These are phyloP conservation scores for Alces alces DNA, from an alignment of 2,113 vertebrate genomes.

Conservation along the genomic window DNA sequence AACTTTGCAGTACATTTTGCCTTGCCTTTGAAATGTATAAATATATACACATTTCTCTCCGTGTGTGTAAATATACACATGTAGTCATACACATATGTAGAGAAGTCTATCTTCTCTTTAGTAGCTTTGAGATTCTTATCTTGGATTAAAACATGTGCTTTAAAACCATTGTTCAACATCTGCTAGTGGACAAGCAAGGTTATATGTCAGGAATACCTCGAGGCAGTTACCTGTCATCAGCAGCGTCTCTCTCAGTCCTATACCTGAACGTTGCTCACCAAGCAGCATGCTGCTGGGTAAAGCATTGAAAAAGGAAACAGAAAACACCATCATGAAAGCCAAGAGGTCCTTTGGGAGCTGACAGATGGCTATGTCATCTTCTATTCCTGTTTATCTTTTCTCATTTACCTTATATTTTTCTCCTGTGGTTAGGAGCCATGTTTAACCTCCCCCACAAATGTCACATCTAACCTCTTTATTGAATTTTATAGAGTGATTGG, in stretches of 20 bases:
- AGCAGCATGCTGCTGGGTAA: background rate
- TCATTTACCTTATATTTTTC: constrained; percentile 30
- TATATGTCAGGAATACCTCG: background rate
- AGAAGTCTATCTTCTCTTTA: background rate
- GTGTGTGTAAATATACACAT: background rate
- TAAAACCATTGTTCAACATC: background rate
- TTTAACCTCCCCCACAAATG: constrained; percentile 25
- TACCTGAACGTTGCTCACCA: background rate
- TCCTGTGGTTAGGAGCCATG: constrained; percentile 13
- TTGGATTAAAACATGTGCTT: background rate
- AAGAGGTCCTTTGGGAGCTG: constrained; percentile 35
- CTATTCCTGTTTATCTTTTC: constrained; percentile 15
- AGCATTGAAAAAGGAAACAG: constrained; percentile 2
- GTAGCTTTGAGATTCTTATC: background rate
- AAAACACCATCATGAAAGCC: background rate
- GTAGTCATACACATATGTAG: background rate
- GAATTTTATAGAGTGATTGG: background rate
- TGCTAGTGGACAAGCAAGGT: background rate
- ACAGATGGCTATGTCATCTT: constrained; percentile 45
- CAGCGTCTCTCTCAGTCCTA: background rate
- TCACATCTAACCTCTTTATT: background rate
- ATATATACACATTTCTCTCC: background rate
- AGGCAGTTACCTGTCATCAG: background rate
- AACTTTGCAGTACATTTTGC: background rate
- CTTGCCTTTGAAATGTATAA: background rate